Evolutionary conservation across 2,888 invertebrate species (phyloP), one percentile per base, ranked within the genome.

Genomic region (Clistopyga incitator): DNA sequence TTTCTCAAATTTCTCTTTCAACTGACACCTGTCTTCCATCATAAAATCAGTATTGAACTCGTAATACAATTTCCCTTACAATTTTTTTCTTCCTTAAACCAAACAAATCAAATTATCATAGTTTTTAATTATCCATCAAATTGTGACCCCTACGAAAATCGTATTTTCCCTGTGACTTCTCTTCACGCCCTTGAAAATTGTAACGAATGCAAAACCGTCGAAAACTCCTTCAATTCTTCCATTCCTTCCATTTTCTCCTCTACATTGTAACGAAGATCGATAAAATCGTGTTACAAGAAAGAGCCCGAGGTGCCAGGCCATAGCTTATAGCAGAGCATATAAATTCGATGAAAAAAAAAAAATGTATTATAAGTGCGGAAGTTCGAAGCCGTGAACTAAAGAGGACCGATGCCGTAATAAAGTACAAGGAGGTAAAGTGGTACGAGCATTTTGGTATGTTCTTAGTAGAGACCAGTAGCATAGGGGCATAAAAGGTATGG

Each of bases 401-500:
- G n/a, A n/a, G 61, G 34, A 61, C 11, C 1, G 34, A n/a, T 29
- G n/a, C 20, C 34, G 56, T 20, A 13, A 10, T 56, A 23, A 34
- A 61, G 29, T 61, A 61, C 29, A 29, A n/a, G n/a, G 61, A 34
- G 47, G 18, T 38, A 64, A 61, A 74, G 61, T 70, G 54, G 74
- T 15, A 38, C 0, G 34, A 64, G 59, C 8, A 54, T 76, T 71
- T 59, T 59, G 38, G 71, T 77, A 56, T 74, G 72, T 72, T 38
- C 50, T 78, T 25, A 61, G 61, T 45, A 29, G 20, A 64, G 20
- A 70, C 23, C 70, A 54, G 70, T 47, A 59, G 74, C 77, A 52
- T 61, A 70, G 65, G 56, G 78, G 68, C 61, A 52, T 78, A 74
- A 78, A 78, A 59, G 64, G 54, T 78, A 59, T 38, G 20, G 61